Conservation (phyloP, 2,888 invertebrate species). For the Mimas tiliae region DNA sequence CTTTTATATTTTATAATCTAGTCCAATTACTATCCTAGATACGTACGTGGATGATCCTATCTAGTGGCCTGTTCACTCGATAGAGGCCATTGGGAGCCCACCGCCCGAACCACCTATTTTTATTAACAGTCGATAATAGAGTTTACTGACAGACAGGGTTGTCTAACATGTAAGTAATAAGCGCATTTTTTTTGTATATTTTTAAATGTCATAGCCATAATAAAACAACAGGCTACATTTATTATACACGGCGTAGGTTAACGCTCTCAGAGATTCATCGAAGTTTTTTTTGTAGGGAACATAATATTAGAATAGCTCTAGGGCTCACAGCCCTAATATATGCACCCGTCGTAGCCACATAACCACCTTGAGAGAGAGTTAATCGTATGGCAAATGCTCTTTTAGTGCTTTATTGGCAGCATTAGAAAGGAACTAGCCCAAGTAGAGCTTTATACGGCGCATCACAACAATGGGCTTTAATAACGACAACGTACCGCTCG, state of each 20-base stretch:
- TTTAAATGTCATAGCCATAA: conserved; percentile 37
- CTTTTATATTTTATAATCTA: neutral
- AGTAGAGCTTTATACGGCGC: conserved; percentile 67
- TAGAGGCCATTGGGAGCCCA: conserved; percentile 7
- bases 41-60: neutral
- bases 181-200: conserved; percentile 30
- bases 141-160: conserved; percentile 56
- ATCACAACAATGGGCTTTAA: conserved; percentile 75
- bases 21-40: neutral
- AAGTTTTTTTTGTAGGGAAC: neutral
- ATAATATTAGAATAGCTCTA: neutral
- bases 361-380: conserved; percentile 41
- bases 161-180: conserved; percentile 43
- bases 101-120: conserved; percentile 62
- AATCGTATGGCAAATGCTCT: conserved; percentile 53
- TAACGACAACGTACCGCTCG: conserved; percentile 69
- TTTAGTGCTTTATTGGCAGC: conserved; percentile 71
- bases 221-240: conserved; percentile 29
- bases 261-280: neutral
- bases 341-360: conserved; percentile 24
- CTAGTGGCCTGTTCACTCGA: conserved; percentile 13
- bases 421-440: conserved; percentile 67
- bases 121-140: conserved; percentile 66
- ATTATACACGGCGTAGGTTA: neutral
- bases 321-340: conserved; percentile 21